phyloP scores from a whole-genome alignment of 2,888 invertebrate genomes.

The Cetonia aurata region DNA sequence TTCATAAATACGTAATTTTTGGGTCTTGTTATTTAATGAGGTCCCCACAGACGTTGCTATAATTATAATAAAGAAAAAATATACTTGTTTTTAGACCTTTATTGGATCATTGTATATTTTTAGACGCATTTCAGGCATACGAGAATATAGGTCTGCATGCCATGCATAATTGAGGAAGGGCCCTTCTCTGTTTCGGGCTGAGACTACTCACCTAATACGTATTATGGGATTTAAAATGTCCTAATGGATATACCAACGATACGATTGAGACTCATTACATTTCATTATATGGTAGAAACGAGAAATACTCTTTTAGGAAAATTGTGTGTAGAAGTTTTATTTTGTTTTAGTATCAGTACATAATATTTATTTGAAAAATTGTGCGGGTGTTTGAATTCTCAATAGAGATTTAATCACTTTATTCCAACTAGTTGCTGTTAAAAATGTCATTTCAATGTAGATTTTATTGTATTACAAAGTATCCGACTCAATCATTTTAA shows the following conservation, averaged over 20 bases:
- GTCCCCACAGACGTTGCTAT: too few relatives aligned
- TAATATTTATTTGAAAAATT: too few relatives aligned
- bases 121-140: too few relatives aligned
- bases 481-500: too few relatives aligned
- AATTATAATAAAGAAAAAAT: too few relatives aligned
- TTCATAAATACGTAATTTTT: too few relatives aligned
- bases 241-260: conserved; percentile 32
- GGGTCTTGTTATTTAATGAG: too few relatives aligned
- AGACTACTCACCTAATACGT: not conserved
- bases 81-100: too few relatives aligned
- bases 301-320: not conserved
- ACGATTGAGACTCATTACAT: conserved; percentile 33
- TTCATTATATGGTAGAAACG: not conserved
- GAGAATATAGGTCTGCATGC: conserved; percentile 1
- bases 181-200: conserved; percentile 34
- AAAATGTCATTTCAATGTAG: too few relatives aligned
- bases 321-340: not conserved
- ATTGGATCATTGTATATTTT: too few relatives aligned
- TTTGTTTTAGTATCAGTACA: not conserved
- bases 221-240: conserved; percentile 44
- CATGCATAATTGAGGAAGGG: conserved; percentile 44
- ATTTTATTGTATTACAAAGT: too few relatives aligned
- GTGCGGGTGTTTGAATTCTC: not conserved
- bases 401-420: not conserved
- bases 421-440: not conserved